phyloP scores from a whole-genome alignment of 2,888 invertebrate genomes.

The Pegoplata infirma region DNA sequence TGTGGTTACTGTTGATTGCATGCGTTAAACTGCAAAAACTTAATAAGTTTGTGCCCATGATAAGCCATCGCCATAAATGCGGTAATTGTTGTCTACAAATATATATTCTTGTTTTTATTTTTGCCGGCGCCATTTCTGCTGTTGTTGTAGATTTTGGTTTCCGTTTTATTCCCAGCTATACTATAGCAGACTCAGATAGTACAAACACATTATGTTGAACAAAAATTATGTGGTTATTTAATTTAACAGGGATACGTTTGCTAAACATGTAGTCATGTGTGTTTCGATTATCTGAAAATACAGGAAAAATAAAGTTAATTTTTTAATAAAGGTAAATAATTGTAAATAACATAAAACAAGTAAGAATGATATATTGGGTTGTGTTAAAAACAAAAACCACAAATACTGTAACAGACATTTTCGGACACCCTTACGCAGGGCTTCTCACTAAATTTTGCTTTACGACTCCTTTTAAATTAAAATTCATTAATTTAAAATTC shows the following conservation, averaged over 20 bases:
- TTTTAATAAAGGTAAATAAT: too few species aligned
- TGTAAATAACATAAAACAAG: too few species aligned
- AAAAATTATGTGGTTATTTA: neutral
- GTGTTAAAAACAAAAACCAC: too few species aligned
- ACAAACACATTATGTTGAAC: slow-evolving; percentile 55
- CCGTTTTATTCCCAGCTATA: neutral
- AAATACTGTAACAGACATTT: too few species aligned
- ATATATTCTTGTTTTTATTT: slow-evolving; percentile 34
- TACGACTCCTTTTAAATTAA: too few species aligned
- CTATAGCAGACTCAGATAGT: slow-evolving; percentile 26
- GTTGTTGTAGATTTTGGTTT: slow-evolving; percentile 1
- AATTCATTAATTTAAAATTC: too few species aligned
- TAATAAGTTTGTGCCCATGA: slow-evolving; percentile 51
- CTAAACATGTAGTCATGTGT: neutral
- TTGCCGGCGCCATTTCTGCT: slow-evolving; percentile 19
- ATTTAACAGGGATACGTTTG: neutral
- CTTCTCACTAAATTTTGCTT: too few species aligned
- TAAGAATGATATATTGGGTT: too few species aligned
- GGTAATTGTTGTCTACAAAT: slow-evolving; percentile 51
- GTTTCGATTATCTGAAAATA: neutral
- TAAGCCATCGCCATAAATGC: slow-evolving; percentile 49
- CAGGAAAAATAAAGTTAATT: too few species aligned
- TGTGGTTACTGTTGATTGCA: slow-evolving; percentile 30
- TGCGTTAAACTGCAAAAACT: slow-evolving; percentile 42
- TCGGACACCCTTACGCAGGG: too few species aligned